phyloP scores from a whole-genome alignment of 1,140 invertebrate species.

The Heterodera schachtii region DNA sequence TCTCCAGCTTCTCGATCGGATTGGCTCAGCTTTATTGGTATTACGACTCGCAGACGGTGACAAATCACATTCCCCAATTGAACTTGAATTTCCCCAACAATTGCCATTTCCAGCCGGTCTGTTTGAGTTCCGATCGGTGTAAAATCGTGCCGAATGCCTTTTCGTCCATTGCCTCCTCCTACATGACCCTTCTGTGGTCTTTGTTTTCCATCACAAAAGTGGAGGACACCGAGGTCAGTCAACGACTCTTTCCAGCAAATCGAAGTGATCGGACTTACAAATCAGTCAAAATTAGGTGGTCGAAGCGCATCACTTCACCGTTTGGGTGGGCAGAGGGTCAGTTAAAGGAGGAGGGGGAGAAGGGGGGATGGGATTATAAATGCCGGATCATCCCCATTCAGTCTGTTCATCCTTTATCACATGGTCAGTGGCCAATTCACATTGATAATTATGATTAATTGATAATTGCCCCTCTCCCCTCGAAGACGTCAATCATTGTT shows the following conservation, averaged over 20 bases:
- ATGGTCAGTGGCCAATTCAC: conserved; percentile 5
- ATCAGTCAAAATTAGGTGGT: conserved; percentile 33
- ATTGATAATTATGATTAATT: background rate
- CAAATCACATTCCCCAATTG: conserved; percentile 14
- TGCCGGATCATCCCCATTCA: conserved; percentile 2
- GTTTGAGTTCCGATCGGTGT: conserved; percentile 47
- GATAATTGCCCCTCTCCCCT: conserved; percentile 56
- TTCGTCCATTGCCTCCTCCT: conserved; percentile 68
- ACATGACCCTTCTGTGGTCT: conserved; percentile 71
- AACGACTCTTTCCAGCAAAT: background rate
- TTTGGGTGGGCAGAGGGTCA: conserved; percentile 53
- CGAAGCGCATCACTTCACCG: conserved; percentile 58
- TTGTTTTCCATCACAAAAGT: conserved; percentile 70
- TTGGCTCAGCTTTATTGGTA: conserved; percentile 70
- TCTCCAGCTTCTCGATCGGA: conserved; percentile 70
- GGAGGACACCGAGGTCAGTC: conserved; percentile 65
- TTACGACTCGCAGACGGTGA: conserved; percentile 52
- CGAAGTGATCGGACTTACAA: conserved; percentile 23
- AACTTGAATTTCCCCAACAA: background rate
- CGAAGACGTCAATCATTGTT: conserved; percentile 71
- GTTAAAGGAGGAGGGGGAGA: background rate
- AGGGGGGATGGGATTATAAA: background rate
- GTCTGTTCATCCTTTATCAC: conserved; percentile 34
- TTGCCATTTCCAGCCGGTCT: conserved; percentile 40
- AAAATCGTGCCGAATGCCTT: conserved; percentile 54